These are phyloP conservation scores for Psittacula derbiana DNA, from an alignment of 2,797 vertebrate genomes.

Conservation along the genomic window DNA sequence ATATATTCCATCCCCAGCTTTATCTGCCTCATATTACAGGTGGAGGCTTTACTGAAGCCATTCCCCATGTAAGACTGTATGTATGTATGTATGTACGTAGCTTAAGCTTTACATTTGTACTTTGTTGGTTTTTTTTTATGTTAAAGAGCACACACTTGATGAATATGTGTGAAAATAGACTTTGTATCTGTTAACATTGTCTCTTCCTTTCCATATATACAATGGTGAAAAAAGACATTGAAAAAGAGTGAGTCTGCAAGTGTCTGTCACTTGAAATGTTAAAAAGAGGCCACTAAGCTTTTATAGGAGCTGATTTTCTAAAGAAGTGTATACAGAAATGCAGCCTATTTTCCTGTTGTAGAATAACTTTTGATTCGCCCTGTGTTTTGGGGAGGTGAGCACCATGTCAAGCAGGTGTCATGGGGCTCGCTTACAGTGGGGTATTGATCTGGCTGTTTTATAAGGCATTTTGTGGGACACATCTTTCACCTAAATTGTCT, in stretches of 20 bases:
- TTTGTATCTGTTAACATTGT: background rate
- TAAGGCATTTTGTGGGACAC: background rate
- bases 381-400: fast-evolving
- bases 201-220: background rate
- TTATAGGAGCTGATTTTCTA: background rate
- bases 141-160: background rate
- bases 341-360: background rate
- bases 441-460: background rate
- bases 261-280: background rate
- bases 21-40: background rate
- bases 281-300: background rate
- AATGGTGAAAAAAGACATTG: background rate
- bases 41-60: background rate
- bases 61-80: background rate
- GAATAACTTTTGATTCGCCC: background rate
- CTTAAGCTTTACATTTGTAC: background rate
- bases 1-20: background rate
- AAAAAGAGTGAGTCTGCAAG: background rate
- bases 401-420: fast-evolving
- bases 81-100: background rate
- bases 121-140: background rate
- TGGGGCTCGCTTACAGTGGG: fast-evolving
- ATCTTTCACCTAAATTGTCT: background rate
- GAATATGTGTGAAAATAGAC: background rate
- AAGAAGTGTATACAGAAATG: background rate